These are phyloP conservation scores for Archegozetes longisetosus DNA, from an alignment of 1,140 invertebrate species.

Conservation along the genomic window DNA sequence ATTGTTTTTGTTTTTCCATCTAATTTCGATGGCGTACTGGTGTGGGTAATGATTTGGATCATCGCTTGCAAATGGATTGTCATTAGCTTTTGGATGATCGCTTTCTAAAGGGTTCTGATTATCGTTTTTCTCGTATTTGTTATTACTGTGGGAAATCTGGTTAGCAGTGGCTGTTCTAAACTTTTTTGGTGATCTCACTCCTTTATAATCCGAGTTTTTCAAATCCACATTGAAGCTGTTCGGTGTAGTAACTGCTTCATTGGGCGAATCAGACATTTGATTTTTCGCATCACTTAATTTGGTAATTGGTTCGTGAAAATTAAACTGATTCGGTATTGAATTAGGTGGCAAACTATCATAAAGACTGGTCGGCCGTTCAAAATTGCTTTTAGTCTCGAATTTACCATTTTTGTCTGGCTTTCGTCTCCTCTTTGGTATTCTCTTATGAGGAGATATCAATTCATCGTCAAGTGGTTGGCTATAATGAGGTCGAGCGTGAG, in stretches of 20 bases:
- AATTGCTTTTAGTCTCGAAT: neutral
- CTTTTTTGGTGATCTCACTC: too few relatives aligned
- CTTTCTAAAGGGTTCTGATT: neutral
- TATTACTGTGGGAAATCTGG: neutral
- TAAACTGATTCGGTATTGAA: neutral
- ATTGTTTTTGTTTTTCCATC: slow-evolving; percentile 5
- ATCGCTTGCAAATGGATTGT: neutral
- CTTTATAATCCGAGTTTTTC: neutral
- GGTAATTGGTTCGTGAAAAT: neutral
- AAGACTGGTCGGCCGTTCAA: neutral
- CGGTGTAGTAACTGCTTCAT: neutral
- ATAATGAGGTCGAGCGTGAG: neutral
- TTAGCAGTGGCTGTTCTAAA: neutral
- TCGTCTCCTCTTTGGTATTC: too few relatives aligned
- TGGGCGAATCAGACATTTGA: neutral
- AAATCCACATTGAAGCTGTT: too few relatives aligned
- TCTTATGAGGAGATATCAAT: neutral
- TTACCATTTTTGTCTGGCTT: too few relatives aligned
- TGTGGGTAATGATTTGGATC: slow-evolving; percentile 10
- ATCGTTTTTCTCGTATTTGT: neutral
- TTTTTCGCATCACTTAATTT: neutral
- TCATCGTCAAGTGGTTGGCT: neutral
- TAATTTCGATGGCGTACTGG: slow-evolving; percentile 15
- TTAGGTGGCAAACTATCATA: neutral
- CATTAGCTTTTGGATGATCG: neutral